A percentile compares a stretch with the other conserved stretches of the same genome.
Conservation (phyloP, 2,797 vertebrate genomes). For the Acanthurus lineatus region DNA sequence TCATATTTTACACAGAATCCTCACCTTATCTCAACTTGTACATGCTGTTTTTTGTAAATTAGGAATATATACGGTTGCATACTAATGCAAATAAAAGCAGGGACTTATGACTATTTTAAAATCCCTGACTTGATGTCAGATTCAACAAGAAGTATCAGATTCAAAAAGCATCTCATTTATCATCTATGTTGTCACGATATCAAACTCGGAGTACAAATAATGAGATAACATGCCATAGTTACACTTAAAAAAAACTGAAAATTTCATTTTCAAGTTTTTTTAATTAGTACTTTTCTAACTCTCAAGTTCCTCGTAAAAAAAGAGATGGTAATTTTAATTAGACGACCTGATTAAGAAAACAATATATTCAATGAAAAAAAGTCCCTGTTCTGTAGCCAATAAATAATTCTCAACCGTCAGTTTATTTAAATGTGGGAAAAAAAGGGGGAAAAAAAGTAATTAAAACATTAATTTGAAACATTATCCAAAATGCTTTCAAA, state of each 20-base stretch:
- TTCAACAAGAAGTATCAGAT: not conserved
- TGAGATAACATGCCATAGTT: not conserved
- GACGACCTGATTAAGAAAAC: not conserved
- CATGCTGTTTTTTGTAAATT: too few species aligned
- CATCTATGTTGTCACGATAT: not conserved
- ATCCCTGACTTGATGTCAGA: not conserved
- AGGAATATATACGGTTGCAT: too few species aligned
- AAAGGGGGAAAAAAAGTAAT: not conserved
- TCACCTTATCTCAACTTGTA: too few species aligned
- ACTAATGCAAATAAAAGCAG: too few species aligned
- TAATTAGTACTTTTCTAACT: not conserved
- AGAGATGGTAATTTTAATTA: not conserved
- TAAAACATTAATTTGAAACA: not conserved
- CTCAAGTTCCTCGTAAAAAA: not conserved
- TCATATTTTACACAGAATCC: too few species aligned
- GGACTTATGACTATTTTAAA: not conserved
- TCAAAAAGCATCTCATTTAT: not conserved
- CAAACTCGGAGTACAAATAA: conserved; percentile 5
- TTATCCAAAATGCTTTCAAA: not conserved
- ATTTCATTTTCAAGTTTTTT: too few species aligned
- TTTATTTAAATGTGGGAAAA: not conserved
- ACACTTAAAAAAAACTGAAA: too few species aligned
- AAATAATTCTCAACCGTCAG: not conserved
- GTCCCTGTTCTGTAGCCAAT: not conserved
- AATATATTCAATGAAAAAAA: not conserved